phyloP scores from a whole-genome alignment of 2,888 invertebrate genomes.

The Pachydiplax longipennis region DNA sequence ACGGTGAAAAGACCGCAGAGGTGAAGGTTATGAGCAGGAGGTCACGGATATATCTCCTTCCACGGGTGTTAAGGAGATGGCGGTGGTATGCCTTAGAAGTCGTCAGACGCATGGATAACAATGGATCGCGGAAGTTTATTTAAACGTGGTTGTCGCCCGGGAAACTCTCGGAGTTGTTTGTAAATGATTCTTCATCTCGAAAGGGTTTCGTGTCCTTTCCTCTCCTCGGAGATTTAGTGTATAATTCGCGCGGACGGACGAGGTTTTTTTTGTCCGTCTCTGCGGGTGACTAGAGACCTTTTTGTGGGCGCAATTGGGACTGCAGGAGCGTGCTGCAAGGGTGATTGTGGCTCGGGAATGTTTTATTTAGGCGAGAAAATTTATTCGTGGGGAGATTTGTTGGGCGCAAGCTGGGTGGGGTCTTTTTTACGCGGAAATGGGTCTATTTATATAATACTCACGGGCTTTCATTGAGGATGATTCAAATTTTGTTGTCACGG shows the following conservation, averaged over 20 bases:
- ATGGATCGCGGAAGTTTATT: background rate
- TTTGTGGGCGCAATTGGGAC: background rate
- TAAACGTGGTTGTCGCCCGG: background rate
- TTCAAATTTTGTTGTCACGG: background rate
- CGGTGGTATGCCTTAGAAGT: too few relatives aligned
- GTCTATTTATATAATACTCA: background rate
- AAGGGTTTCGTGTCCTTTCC: background rate
- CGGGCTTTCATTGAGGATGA: background rate
- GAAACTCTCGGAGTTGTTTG: background rate
- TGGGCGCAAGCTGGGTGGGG: background rate
- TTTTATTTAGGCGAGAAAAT: background rate
- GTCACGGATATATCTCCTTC: background rate
- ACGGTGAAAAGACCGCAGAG: slow-evolving; percentile 2
- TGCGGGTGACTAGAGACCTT: background rate
- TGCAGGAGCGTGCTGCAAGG: background rate
- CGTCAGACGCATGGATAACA: background rate
- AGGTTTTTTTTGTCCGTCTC: background rate
- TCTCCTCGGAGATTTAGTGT: background rate
- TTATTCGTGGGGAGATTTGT: background rate
- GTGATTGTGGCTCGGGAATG: background rate
- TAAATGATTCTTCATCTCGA: background rate
- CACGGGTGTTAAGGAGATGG: too few relatives aligned
- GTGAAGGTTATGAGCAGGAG: slow-evolving; percentile 3
- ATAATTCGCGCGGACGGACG: background rate
- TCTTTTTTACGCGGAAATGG: background rate